Conservation (phyloP, 2,797 vertebrate genomes). For the Anabas testudineus region DNA sequence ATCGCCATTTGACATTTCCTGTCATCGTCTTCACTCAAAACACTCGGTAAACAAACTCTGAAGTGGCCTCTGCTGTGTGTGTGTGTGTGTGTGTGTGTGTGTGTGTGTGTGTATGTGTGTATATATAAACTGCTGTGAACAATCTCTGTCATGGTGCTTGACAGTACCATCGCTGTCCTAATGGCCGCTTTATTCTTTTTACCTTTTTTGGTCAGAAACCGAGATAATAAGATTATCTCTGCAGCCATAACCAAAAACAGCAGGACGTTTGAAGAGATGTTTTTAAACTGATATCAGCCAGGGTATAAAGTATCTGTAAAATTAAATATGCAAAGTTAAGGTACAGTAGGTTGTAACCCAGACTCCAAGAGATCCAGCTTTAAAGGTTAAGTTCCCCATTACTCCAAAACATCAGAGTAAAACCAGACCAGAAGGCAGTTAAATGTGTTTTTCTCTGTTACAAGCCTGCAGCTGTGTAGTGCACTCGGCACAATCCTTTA, state of each 20-base stretch:
- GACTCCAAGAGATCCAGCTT: not conserved
- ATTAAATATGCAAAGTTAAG: not conserved
- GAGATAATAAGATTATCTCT: slow-evolving; percentile 20
- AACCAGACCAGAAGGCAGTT: not conserved
- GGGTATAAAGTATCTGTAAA: slow-evolving; percentile 7
- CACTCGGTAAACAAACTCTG: not conserved
- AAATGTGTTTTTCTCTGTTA: not conserved
- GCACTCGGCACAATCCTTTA: slow-evolving; percentile 42
- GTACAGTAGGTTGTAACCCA: not conserved
- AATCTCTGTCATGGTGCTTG: not conserved
- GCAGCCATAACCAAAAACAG: not conserved
- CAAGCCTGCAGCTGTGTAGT: slow-evolving; percentile 16
- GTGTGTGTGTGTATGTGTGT: not conserved
- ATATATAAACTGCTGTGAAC: not conserved
- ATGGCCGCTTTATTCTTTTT: slow-evolving; percentile 46
- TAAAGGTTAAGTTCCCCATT: not conserved
- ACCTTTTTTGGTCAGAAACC: slow-evolving; percentile 76
- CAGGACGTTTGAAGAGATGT: not conserved
- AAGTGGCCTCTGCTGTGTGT: not conserved
- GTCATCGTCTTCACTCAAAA: not conserved
- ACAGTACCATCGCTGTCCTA: slow-evolving; percentile 3
- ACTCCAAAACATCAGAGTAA: not conserved
- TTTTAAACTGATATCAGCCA: not conserved
- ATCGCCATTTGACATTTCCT: slow-evolving; percentile 46
- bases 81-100: not conserved